Conservation (phyloP, 1,140 invertebrate genomes). For the Maniola jurtina region DNA sequence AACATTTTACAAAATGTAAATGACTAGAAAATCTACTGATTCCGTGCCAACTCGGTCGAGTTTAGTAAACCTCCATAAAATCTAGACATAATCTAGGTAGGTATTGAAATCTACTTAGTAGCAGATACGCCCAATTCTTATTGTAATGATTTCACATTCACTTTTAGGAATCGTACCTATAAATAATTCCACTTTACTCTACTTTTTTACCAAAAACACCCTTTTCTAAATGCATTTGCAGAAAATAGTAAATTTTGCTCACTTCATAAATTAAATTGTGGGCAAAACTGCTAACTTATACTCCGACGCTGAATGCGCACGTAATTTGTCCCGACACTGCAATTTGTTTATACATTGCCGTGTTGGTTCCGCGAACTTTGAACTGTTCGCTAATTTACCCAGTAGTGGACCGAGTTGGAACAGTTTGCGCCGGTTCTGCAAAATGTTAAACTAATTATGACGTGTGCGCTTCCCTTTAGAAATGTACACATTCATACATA, state of each 20-base stretch:
- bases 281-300: neutral
- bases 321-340: slow-evolving; percentile 7
- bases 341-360: slow-evolving; percentile 23
- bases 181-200: no score
- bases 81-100: no score
- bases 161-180: no score
- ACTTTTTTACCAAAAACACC: no score
- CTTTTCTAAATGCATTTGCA: neutral
- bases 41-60: no score
- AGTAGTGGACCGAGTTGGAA: slow-evolving; percentile 20
- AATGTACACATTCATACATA: slow-evolving; percentile 11
- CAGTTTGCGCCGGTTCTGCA: slow-evolving; percentile 21
- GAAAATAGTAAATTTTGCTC: neutral
- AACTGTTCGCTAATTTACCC: slow-evolving; percentile 23
- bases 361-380: slow-evolving; percentile 17
- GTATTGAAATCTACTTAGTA: no score
- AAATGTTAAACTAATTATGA: slow-evolving; percentile 24
- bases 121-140: no score
- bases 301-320: neutral
- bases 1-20: no score
- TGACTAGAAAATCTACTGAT: no score
- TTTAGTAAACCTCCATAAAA: no score
- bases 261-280: slow-evolving; percentile 11
- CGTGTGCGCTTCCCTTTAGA: slow-evolving; percentile 18
- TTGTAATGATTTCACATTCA: no score